Evolutionary conservation across 2,797 vertebrate species (phyloP), one percentile per base, ranked within the genome.

Genomic region (Forpus xanthops): DNA sequence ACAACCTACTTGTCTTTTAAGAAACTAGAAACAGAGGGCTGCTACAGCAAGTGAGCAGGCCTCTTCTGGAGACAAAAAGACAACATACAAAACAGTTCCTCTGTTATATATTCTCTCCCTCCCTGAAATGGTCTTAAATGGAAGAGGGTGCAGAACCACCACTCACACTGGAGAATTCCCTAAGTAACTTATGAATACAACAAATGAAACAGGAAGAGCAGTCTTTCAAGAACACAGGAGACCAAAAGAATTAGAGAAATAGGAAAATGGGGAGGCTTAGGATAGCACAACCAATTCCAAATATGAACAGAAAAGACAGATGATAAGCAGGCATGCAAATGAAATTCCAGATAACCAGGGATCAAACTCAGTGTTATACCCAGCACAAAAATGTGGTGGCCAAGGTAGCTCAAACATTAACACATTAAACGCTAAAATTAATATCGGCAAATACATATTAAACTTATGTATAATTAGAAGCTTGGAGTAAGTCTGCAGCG

Each of bases 321-420:
- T 18, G 35, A 45, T 11, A 45, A 18, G 19, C 30, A 50, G 45
- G 10, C 1, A 1, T 6, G 8, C 18, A 53, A 41, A 20, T 5
- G 8, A 71, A 85, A 44, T 30, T 55, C 18, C 6, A 33, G 17
- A 12, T 7, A 20, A 49, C 5, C 23, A 52, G 3, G 3, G 27
- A 65, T 21, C 11, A 20, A 49, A 41, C 9, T 66, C 0, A 1
- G 30, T 21, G 9, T 33, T 49, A 56, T 1, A 27, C 0, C 10
- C 20, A n/a, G 27, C 20, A 53, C 12, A 53, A 8, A 7, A 11
- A 3, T 1, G 7, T 2, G 8, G 41, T 6, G 17, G 17, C 16
- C 35, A 19, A 6, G 1, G 11, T 55, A n/a, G 21, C 33, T 21
- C 33, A 47, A 71, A 68, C 28, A 52, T 3, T 27, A 90, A 70